Conservation (phyloP, 2,113 vertebrate genomes). For the Emydura subglobosa region DNA sequence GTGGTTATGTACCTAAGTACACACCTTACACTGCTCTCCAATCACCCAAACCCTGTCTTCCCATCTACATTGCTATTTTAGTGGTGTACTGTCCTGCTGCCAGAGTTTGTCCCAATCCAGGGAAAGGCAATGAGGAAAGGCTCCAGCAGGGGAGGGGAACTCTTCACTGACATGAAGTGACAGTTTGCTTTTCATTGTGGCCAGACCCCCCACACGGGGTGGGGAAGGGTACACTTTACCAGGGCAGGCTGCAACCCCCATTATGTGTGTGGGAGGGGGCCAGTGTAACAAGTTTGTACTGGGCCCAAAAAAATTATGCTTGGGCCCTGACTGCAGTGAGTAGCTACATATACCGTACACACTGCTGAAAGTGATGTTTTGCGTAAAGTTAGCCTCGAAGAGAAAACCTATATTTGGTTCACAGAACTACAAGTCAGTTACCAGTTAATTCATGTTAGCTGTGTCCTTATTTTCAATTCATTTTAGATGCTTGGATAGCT, state of each 20-base stretch:
- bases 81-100: background rate
- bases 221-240: too few species aligned
- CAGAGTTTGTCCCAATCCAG: too few species aligned
- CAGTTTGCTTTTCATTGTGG: background rate
- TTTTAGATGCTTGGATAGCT: background rate
- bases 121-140: background rate
- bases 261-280: too few species aligned
- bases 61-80: background rate
- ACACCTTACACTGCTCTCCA: background rate
- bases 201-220: too few species aligned
- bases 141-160: background rate
- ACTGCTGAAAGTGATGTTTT: background rate
- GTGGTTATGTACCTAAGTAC: background rate
- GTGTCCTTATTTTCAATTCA: background rate
- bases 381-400: rapidly evolving
- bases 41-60: background rate
- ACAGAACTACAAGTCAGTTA: background rate
- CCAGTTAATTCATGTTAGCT: background rate
- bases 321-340: too few species aligned
- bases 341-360: background rate
- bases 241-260: too few species aligned
- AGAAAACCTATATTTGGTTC: background rate
- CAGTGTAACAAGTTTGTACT: too few species aligned
- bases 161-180: background rate
- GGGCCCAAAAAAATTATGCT: too few species aligned